Conservation (phyloP, 2,113 vertebrate genomes). For the Tragelaphus scriptus region DNA sequence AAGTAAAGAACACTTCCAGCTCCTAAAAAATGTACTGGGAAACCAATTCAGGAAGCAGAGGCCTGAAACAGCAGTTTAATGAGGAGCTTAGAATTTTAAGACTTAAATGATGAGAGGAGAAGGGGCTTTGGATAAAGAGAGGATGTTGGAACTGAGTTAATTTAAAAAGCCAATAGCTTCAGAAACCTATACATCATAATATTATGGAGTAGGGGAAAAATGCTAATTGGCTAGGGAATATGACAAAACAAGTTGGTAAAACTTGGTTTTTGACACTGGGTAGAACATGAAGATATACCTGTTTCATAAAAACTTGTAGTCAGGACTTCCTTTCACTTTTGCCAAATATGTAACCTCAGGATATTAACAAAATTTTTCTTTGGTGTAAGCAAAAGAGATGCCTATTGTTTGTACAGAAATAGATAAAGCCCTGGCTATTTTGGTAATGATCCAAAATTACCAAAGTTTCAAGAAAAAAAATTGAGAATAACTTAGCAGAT, state of each 20-base stretch:
- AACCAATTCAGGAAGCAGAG: neutral
- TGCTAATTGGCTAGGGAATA: neutral
- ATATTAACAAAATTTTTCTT: neutral
- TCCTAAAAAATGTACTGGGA: neutral
- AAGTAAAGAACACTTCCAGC: neutral
- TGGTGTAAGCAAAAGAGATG: neutral
- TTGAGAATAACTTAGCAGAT: neutral
- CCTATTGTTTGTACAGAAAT: neutral
- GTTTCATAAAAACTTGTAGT: neutral
- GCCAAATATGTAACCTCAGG: neutral
- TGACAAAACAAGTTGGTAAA: neutral
- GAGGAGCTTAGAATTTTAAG: neutral
- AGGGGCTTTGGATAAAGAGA: neutral
- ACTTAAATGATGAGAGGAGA: neutral
- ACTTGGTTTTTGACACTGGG: neutral
- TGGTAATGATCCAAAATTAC: neutral
- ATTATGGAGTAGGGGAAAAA: neutral
- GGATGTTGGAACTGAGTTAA: neutral
- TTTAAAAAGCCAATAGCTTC: neutral
- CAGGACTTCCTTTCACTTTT: neutral
- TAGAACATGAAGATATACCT: neutral
- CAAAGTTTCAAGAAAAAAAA: neutral
- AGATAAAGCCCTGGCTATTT: neutral
- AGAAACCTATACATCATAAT: neutral
- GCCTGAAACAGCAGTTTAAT: neutral